A percentile compares a stretch with the other conserved stretches of the same genome.
phyloP scores from a whole-genome alignment of 2,113 vertebrate species.

The Bambusicola thoracicus region DNA sequence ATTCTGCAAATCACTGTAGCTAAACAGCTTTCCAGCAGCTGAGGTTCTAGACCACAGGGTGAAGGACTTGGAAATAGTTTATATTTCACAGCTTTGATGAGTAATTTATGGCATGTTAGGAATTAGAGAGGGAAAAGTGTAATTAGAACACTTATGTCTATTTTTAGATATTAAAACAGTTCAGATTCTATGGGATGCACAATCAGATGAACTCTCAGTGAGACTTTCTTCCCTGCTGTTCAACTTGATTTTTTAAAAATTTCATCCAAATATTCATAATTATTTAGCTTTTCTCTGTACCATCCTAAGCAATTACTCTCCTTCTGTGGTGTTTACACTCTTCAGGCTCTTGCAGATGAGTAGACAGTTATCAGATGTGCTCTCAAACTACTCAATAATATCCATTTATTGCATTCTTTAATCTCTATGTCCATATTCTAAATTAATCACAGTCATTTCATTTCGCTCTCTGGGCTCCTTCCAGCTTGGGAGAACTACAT shows the following conservation, averaged over 20 bases:
- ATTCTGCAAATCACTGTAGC: not conserved
- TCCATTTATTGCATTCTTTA: not conserved
- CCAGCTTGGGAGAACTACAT: not conserved
- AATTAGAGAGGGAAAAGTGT: slow-evolving; percentile 11
- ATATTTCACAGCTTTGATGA: slow-evolving; percentile 16
- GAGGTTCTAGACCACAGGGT: slow-evolving; percentile 23
- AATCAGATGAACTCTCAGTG: slow-evolving; percentile 5
- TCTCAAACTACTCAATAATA: not conserved
- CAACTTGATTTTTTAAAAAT: not conserved
- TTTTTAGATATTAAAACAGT: slow-evolving; percentile 36
- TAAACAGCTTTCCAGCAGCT: slow-evolving; percentile 14
- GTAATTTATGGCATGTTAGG: slow-evolving; percentile 15
- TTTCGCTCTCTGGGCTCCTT: not conserved
- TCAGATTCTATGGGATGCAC: slow-evolving; percentile 9
- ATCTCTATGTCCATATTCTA: not conserved
- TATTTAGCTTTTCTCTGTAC: not conserved
- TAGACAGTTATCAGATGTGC: not conserved
- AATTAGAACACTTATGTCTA: slow-evolving; percentile 44
- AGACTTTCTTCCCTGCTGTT: slow-evolving; percentile 36
- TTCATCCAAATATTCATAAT: slow-evolving; percentile 22
- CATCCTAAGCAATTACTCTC: slow-evolving; percentile 48
- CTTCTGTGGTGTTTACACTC: slow-evolving; percentile 42
- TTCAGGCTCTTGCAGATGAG: slow-evolving; percentile 6
- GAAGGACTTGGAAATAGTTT: not conserved
- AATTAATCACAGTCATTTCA: not conserved